These are phyloP conservation scores for Hyposoter dolosus DNA, from an alignment of 2,888 invertebrate species.

Conservation along the genomic window DNA sequence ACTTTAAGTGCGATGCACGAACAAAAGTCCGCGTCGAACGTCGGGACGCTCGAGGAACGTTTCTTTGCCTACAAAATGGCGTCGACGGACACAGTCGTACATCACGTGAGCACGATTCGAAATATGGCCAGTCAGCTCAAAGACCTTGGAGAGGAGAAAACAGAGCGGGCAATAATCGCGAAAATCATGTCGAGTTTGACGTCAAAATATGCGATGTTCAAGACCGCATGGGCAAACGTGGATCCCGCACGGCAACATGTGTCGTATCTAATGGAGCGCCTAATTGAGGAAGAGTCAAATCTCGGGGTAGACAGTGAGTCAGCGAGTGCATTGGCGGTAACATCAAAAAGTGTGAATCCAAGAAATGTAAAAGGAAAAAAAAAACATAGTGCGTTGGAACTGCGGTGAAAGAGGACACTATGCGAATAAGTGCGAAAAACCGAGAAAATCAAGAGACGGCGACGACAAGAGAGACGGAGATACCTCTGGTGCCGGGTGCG, in stretches of 20 bases:
- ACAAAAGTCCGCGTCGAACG: conserved; percentile 69
- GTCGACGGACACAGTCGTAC: conserved; percentile 70
- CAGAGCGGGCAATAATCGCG: conserved; percentile 51
- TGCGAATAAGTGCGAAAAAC: conserved; percentile 41
- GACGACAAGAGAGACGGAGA: not conserved
- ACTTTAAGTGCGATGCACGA: conserved; percentile 69
- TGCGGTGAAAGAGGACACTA: conserved; percentile 54
- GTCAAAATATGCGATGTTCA: conserved; percentile 34
- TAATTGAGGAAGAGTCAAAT: conserved; percentile 57
- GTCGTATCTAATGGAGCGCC: conserved; percentile 45
- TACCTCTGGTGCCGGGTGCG: conserved; percentile 9
- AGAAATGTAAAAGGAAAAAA: conserved; percentile 14
- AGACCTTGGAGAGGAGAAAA: conserved; percentile 48
- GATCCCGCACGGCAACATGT: conserved; percentile 40
- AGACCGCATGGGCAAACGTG: conserved; percentile 56
- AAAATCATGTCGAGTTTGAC: conserved; percentile 60
- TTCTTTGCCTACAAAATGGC: conserved; percentile 53
- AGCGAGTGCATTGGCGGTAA: conserved; percentile 49
- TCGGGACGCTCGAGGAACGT: conserved; percentile 37
- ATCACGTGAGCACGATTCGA: conserved; percentile 73
- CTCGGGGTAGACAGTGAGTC: conserved; percentile 36
- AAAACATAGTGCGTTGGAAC: conserved; percentile 40
- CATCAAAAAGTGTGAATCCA: conserved; percentile 11
- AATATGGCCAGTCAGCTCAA: conserved; percentile 68
- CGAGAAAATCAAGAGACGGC: not conserved